Conservation (phyloP, 2,888 invertebrate genomes). For the Temnothorax unifasciatus region DNA sequence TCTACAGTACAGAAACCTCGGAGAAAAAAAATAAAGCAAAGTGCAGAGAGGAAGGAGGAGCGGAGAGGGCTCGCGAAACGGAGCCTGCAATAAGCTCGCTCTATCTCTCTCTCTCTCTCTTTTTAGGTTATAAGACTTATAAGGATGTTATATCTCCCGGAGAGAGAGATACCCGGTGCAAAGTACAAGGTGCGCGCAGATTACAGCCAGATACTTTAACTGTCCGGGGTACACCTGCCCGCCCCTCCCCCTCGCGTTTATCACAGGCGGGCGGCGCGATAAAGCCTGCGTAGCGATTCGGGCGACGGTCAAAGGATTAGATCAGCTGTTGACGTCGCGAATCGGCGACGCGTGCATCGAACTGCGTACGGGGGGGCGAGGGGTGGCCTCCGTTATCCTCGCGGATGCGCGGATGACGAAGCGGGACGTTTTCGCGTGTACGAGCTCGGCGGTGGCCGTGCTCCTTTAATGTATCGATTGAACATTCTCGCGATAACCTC, state of each 20-base stretch:
- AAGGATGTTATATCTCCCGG: constrained; percentile 25
- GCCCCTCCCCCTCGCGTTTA: not conserved
- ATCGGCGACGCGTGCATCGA: constrained; percentile 48
- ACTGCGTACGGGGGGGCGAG: not conserved
- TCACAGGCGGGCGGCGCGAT: not conserved
- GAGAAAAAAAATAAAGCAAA: constrained; percentile 21
- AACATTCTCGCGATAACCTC: constrained; percentile 57
- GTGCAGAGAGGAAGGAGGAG: not conserved
- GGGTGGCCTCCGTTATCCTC: not conserved
- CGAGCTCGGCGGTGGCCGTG: not conserved
- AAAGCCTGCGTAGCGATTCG: constrained; percentile 33
- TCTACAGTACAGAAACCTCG: not conserved
- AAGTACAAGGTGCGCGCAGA: constrained; percentile 56
- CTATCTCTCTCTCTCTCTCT: not conserved
- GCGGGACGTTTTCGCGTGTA: constrained; percentile 17
- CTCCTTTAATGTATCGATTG: constrained; percentile 70
- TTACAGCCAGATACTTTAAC: constrained; percentile 35
- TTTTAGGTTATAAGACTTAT: constrained; percentile 59
- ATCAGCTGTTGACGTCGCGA: constrained; percentile 66
- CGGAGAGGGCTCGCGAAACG: not conserved
- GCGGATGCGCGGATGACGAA: constrained; percentile 15
- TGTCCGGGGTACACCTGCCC: constrained; percentile 1
- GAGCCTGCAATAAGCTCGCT: not conserved
- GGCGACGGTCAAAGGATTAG: constrained; percentile 43
- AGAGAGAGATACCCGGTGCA: constrained; percentile 46